Percentiles rank a stretch among this genome's conserved stretches.
Evolutionary conservation across 2,888 invertebrate species (phyloP).

Genomic region (Nomada ruficornis): DNA sequence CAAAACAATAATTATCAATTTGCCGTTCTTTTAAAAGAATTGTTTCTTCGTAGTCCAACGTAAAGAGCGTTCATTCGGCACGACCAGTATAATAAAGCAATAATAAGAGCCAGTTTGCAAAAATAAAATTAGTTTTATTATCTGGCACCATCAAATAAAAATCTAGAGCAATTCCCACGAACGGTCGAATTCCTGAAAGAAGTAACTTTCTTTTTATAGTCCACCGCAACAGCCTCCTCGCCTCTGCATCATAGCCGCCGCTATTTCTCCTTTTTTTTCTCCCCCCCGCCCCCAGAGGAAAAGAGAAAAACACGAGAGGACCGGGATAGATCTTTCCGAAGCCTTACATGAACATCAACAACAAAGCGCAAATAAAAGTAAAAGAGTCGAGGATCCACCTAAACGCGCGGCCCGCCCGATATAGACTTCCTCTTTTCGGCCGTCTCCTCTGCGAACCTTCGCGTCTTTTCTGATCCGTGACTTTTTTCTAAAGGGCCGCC

Average conservation of each 20-base stretch:
- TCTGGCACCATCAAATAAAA: slow-evolving; percentile 14
- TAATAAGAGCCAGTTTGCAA: not conserved
- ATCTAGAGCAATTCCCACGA: not conserved
- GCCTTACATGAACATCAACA: slow-evolving; percentile 68
- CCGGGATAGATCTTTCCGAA: slow-evolving; percentile 65
- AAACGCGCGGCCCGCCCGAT: slow-evolving; percentile 34
- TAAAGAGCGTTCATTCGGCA: no score
- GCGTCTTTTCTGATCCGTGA: slow-evolving; percentile 63
- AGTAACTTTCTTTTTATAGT: slow-evolving; percentile 37
- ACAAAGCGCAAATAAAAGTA: slow-evolving; percentile 68
- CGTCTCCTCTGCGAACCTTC: slow-evolving; percentile 48
- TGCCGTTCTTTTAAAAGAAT: no score
- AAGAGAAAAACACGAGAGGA: slow-evolving; percentile 53
- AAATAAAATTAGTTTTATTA: slow-evolving; percentile 7
- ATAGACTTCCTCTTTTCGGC: slow-evolving; percentile 42
- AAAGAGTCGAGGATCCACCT: slow-evolving; percentile 45
- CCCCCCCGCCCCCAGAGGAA: slow-evolving; percentile 30
- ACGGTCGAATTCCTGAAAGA: slow-evolving; percentile 28
- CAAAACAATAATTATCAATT: no score
- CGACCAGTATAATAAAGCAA: no score
- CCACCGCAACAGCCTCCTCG: slow-evolving; percentile 16
- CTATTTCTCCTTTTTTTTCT: slow-evolving; percentile 37
- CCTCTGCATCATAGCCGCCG: slow-evolving; percentile 14
- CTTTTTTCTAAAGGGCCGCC: slow-evolving; percentile 57
- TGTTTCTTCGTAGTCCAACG: no score